These are phyloP conservation scores for Periophthalmodon schlosseri DNA, from an alignment of 2,113 vertebrate genomes.

Conservation along the genomic window DNA sequence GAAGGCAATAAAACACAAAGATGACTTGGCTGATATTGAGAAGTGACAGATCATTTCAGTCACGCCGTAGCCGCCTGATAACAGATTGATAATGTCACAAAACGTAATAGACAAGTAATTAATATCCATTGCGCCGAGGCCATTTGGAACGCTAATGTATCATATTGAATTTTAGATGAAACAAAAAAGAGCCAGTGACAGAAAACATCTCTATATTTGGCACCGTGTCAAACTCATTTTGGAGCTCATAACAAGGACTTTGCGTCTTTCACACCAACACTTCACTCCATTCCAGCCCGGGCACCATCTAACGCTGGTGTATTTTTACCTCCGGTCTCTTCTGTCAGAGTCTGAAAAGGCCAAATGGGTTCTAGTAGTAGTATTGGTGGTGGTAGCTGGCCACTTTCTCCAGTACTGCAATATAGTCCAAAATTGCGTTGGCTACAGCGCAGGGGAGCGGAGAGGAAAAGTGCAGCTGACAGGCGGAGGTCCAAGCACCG, in stretches of 20 bases:
- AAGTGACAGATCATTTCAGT: slow-evolving; percentile 73
- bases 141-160: slow-evolving; percentile 53
- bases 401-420: slow-evolving; percentile 59
- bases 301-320: slow-evolving; percentile 42
- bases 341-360: slow-evolving; percentile 65
- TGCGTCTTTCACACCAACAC: slow-evolving; percentile 40
- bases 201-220: slow-evolving; percentile 61
- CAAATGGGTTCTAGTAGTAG: slow-evolving; percentile 45
- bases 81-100: slow-evolving; percentile 72
- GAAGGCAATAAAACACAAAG: slow-evolving; percentile 54
- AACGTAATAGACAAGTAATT: slow-evolving; percentile 71
- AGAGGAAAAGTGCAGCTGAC: slow-evolving; percentile 59
- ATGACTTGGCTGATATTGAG: slow-evolving; percentile 63
- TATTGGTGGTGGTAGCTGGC: slow-evolving; percentile 21
- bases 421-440: slow-evolving; percentile 51
- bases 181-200: slow-evolving; percentile 47
- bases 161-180: slow-evolving; percentile 51
- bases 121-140: slow-evolving; percentile 59
- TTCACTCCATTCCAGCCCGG: slow-evolving; percentile 40
- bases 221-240: slow-evolving; percentile 54
- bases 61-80: slow-evolving; percentile 60
- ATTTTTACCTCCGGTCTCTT: slow-evolving; percentile 57
- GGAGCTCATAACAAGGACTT: slow-evolving; percentile 45
- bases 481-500: slow-evolving; percentile 50
- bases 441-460: slow-evolving; percentile 43